Conservation (phyloP, 2,797 vertebrate genomes). For the Brachyalestes nurse region DNA sequence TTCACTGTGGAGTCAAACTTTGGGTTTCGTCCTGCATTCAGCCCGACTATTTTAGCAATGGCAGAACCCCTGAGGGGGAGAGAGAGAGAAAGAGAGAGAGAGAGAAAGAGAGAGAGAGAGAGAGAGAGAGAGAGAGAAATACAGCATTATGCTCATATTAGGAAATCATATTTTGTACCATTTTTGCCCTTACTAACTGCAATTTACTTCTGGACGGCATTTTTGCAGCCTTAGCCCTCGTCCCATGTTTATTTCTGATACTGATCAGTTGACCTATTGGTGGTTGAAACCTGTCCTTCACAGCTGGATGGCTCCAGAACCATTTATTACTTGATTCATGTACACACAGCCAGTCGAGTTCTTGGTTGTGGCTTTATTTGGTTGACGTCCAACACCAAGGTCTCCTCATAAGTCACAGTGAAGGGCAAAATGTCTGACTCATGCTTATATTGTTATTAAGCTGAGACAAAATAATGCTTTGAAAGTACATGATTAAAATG, state of each 20-base stretch:
- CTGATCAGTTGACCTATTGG: not conserved
- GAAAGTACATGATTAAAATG: too few species aligned
- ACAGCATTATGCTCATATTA: too few species aligned
- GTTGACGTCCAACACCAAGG: not conserved
- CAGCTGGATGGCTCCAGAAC: not conserved
- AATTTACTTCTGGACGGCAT: too few species aligned
- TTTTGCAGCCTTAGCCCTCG: not conserved
- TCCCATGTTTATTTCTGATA: not conserved
- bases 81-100: conserved; percentile 31
- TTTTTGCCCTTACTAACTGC: too few species aligned
- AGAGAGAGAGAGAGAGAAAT: not conserved
- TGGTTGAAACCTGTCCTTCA: not conserved
- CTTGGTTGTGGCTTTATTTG: not conserved
- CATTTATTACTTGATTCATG: not conserved
- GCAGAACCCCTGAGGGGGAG: conserved; percentile 88
- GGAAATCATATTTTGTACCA: too few species aligned
- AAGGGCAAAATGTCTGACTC: too few species aligned
- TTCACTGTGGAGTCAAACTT: conserved; percentile 85
- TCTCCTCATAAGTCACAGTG: not conserved
- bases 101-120: not conserved
- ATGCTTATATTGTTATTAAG: too few species aligned
- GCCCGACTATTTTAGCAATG: conserved; percentile 92
- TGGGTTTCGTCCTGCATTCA: conserved; percentile 81
- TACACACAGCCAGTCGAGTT: not conserved
- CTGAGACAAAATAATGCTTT: too few species aligned